Evolutionary conservation across 2,888 invertebrate species (phyloP).

Genomic region (Odontocerum albicorne): DNA sequence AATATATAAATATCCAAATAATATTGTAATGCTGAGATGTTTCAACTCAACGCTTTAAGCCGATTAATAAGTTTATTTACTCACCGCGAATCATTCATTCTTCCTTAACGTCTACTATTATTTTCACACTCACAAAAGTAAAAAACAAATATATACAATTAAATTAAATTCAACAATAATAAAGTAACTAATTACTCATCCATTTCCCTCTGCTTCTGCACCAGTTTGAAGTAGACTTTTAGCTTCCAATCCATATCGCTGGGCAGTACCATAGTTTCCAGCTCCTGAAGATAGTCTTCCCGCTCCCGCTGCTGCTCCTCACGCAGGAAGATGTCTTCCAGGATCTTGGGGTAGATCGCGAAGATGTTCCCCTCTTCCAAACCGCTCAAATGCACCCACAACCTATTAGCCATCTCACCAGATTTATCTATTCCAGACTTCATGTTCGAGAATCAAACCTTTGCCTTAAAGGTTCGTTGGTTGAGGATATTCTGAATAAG

Average conservation of each 20-base stretch:
- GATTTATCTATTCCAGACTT: background rate
- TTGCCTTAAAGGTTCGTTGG: too few relatives aligned
- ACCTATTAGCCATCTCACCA: slow-evolving; percentile 40
- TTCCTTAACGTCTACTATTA: too few relatives aligned
- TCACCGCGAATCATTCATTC: too few relatives aligned
- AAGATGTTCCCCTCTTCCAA: slow-evolving; percentile 63
- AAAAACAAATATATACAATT: too few relatives aligned
- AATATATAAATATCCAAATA: too few relatives aligned
- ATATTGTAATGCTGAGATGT: too few relatives aligned
- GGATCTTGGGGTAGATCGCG: slow-evolving; percentile 65
- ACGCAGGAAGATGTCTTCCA: slow-evolving; percentile 60
- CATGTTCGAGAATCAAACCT: too few relatives aligned
- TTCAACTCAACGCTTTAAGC: too few relatives aligned
- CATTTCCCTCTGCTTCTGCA: slow-evolving; percentile 62
- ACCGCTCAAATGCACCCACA: slow-evolving; percentile 61
- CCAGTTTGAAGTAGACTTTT: slow-evolving; percentile 67
- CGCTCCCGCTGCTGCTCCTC: slow-evolving; percentile 46
- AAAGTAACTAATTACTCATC: slow-evolving; percentile 40
- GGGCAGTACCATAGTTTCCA: slow-evolving; percentile 64
- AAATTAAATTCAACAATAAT: too few relatives aligned
- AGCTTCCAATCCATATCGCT: slow-evolving; percentile 70
- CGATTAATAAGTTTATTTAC: too few relatives aligned
- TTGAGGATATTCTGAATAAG: too few relatives aligned
- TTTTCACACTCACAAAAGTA: too few relatives aligned
- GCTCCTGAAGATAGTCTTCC: slow-evolving; percentile 48